Percentiles rank a stretch among this genome's conserved stretches.
Evolutionary conservation across 2,888 invertebrate genomes (phyloP).

Genomic region (Calephelis perditalis): DNA sequence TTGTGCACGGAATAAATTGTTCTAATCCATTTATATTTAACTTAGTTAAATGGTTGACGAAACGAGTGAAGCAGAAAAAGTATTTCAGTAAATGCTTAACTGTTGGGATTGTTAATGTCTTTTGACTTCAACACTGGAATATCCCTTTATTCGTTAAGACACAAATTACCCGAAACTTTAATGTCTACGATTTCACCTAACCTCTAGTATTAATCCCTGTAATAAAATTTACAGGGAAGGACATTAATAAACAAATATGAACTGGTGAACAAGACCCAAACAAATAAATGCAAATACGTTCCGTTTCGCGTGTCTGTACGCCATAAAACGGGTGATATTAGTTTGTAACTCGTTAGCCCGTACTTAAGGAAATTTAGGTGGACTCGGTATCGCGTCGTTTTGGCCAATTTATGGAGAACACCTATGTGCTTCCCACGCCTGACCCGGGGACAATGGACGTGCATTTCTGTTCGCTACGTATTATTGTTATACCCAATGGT

Average conservation of each 20-base stretch:
- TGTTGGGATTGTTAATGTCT: no score
- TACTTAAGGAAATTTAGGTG: slow-evolving; percentile 46
- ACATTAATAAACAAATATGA: slow-evolving; percentile 27
- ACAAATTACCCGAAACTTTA: no score
- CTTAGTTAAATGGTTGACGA: no score
- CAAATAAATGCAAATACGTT: slow-evolving; percentile 42
- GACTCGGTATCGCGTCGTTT: slow-evolving; percentile 36
- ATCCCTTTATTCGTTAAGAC: no score
- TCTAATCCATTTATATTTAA: no score
- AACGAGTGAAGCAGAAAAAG: no score
- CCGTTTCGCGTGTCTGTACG: slow-evolving; percentile 44
- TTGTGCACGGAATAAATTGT: no score
- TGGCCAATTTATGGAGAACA: slow-evolving; percentile 37
- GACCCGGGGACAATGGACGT: slow-evolving; percentile 27
- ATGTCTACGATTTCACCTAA: no score
- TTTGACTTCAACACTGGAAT: no score
- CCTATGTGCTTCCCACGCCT: slow-evolving; percentile 33
- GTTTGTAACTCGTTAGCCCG: slow-evolving; percentile 43
- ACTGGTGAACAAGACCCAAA: slow-evolving; percentile 34
- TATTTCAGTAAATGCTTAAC: no score
- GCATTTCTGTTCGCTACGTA: slow-evolving; percentile 24
- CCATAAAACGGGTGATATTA: slow-evolving; percentile 42
- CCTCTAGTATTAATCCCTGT: not conserved
- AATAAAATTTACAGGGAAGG: not conserved
- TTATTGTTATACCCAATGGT: not conserved